These are phyloP conservation scores for Lithosia quadra DNA, from an alignment of 2,888 invertebrate genomes.

Conservation along the genomic window DNA sequence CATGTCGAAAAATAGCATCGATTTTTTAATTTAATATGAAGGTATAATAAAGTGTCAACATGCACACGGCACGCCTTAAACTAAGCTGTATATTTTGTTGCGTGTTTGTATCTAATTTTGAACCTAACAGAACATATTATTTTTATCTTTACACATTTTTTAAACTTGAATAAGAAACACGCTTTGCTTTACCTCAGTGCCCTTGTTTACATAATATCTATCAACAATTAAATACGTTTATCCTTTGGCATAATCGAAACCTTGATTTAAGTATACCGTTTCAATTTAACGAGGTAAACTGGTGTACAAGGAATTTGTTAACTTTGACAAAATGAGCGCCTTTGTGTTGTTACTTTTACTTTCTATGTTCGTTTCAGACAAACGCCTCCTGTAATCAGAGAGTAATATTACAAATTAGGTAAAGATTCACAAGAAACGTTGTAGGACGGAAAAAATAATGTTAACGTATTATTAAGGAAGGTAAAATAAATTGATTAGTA, in stretches of 20 bases:
- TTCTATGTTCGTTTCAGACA: conserved; percentile 12
- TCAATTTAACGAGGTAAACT: conserved; percentile 8
- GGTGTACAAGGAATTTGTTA: conserved; percentile 17
- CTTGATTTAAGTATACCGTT: background rate
- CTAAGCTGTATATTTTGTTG: background rate
- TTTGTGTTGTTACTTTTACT: conserved; percentile 28
- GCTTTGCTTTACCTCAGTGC: background rate
- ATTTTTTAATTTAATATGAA: background rate
- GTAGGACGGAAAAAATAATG: background rate
- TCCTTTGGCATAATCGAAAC: conserved; percentile 12
- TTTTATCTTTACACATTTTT: background rate
- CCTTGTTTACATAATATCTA: background rate
- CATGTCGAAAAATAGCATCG: too few relatives aligned
- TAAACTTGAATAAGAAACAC: background rate
- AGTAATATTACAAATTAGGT: conserved; percentile 48
- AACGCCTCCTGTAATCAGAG: conserved; percentile 35
- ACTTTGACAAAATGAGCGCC: conserved; percentile 33
- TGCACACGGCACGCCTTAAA: background rate
- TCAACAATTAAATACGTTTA: background rate
- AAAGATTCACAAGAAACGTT: background rate
- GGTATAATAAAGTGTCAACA: background rate
- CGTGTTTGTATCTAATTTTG: background rate
- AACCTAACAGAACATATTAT: background rate
- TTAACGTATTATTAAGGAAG: background rate
- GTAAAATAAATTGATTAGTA: background rate